Base-by-base conservation (phyloP, 2,797 vertebrate species). In the Tragopan temminckii region DNA sequence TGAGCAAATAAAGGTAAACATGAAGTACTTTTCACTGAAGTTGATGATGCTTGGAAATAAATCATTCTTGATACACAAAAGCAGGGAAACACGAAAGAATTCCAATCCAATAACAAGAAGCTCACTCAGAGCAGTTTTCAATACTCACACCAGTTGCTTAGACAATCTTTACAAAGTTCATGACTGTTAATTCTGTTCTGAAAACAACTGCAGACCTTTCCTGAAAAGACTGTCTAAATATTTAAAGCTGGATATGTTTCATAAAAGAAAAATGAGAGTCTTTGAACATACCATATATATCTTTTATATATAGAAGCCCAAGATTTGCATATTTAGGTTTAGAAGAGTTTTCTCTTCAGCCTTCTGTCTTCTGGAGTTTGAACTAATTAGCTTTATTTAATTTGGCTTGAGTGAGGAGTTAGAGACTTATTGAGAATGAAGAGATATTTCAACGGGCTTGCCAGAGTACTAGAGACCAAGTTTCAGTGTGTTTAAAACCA, bases 1-100 rank as follows among this genome's bases (percentile, higher is more conserved):
- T 77, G 64, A 84, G 40, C 46, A 94, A 89, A 94, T 78, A 92
- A 87, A 59, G 45, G 38, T 85, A 92, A 89, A 93, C 16, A 72
- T 40, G 13, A 87, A 75, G 45, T 69, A 38, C 50, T 89, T 93
- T 90, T 62, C 67, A 88, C 57, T 67, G 55, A 77, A 74, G 40
- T 3, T 82, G n/a, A 33, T 7, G 86, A 33, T 53, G 8, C n/a
- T 79, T 78, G 79, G 57, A 87, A 91, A 82, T 36, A 63, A 63
- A 62, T 52, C 9, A 68, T 74, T 85, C 57, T 25, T 59, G 12
- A 74, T 48, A 57, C 25, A 43, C 0, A 2, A 31, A 80, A 62
- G 42, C 33, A 68, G 53, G 23, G 31, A 15, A 71, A 67, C 24
- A 58, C 3, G 46, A 86, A 64, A 63, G 27, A 79, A 78, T 75